Evolutionary conservation across 2,888 invertebrate genomes (phyloP), one percentile per base, ranked within the genome.

Genomic region (Neocrepidodera transversa): DNA sequence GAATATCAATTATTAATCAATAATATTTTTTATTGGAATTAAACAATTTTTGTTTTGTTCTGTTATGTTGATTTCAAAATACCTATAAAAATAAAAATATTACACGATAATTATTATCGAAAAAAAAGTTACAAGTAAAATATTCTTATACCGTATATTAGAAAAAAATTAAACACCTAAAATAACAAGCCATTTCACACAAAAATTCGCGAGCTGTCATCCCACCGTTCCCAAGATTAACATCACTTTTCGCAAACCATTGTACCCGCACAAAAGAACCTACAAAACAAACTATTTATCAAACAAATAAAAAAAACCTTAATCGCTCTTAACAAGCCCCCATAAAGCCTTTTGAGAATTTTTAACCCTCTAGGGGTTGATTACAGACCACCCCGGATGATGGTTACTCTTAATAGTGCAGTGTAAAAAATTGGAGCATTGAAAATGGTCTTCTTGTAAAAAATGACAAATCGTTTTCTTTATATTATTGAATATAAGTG

Each of bases 261-360:
- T 68, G 58, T 62, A 40, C 11, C 26, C 32, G 35, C 49, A 58
- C 52, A 61, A 60, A 62, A 56, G 63, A 59, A 58, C 58, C 64
- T 65, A 71, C 69, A 72, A 71, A 71, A 73, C 69, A 72, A 68
- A 70, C 70, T 66, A 73, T 72, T 71, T 69, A 69, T 72, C 70
- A 71, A 69, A 70, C 60, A 63, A 66, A 68, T 57, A 59, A 59
- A 63, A 51, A n/a, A 62, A 62, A 56, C 58, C 65, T 64, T 71
- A 69, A 69, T 68, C 68, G 69, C 67, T 67, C 68, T 69, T 64
- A 67, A 68, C 68, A 63, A 63, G 68, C 68, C 69, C 68, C 67
- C 60, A 65, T 67, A 61, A 64, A 68, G 63, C 63, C 68, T 64
- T 67, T 69, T 66, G 57, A 67, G 62, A 60, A 55, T 57, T 62